phyloP scores from a whole-genome alignment of 2,113 vertebrate genomes.

The Ceratotherium simum region DNA sequence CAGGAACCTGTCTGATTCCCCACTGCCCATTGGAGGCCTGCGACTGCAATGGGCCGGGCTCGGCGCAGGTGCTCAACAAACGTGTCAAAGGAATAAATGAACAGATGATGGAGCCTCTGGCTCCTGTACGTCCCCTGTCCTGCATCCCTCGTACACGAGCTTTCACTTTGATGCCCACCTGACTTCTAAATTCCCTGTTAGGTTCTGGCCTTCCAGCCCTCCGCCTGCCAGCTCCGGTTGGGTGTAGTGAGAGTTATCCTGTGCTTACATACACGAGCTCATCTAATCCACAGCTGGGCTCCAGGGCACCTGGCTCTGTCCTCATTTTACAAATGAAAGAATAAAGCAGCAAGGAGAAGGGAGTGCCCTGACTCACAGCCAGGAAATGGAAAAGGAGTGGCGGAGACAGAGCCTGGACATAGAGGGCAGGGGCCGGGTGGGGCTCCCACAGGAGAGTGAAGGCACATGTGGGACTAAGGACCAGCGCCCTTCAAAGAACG shows the following conservation, averaged over 20 bases:
- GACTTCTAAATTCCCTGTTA: background rate
- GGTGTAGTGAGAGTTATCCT: background rate
- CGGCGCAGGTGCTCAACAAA: background rate
- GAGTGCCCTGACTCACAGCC: background rate
- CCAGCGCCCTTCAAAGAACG: background rate
- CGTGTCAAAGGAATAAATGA: background rate
- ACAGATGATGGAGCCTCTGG: background rate
- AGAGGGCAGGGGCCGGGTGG: background rate
- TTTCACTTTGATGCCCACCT: fast-evolving
- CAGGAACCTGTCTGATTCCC: background rate
- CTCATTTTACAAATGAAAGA: background rate
- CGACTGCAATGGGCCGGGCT: background rate
- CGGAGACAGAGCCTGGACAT: background rate
- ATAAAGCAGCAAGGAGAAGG: background rate
- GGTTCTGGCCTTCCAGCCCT: background rate
- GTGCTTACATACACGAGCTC: background rate
- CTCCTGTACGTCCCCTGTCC: fast-evolving
- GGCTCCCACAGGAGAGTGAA: background rate
- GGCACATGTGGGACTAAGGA: background rate
- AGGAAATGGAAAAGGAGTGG: background rate
- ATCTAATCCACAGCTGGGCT: background rate
- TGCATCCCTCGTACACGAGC: background rate
- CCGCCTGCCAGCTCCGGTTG: background rate
- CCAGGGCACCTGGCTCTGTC: background rate
- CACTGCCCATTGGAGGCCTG: no score